A percentile compares a stretch with the other conserved stretches of the same genome.
These are phyloP conservation scores for Toxonevra muliebris DNA, from an alignment of 2,888 invertebrate genomes.

Conservation along the genomic window DNA sequence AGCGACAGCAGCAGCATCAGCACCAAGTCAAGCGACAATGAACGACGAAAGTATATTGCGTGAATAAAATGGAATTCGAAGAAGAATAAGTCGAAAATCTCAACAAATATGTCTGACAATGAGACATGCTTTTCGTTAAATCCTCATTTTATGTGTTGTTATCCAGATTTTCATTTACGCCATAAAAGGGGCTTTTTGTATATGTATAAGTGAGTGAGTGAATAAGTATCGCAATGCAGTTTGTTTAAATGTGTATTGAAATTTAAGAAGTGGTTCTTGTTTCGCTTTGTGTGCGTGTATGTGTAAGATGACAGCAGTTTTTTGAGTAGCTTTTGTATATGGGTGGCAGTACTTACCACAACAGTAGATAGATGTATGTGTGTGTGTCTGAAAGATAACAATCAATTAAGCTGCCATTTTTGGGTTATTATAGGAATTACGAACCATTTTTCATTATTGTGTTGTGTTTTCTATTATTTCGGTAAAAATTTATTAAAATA, in stretches of 20 bases:
- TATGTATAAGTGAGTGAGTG: constrained; percentile 41
- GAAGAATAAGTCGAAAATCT: constrained; percentile 41
- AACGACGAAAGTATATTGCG: no score
- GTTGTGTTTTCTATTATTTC: background rate
- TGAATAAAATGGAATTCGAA: background rate
- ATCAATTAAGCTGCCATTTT: background rate
- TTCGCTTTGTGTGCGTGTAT: background rate
- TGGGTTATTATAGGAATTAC: no score
- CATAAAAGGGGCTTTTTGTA: constrained; percentile 38
- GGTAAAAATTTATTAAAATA: background rate
- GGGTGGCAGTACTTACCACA: no score
- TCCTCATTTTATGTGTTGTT: constrained; percentile 25
- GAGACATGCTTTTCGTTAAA: constrained; percentile 40
- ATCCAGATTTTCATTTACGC: constrained; percentile 29
- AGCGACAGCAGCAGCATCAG: no score
- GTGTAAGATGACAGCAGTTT: background rate
- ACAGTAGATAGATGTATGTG: background rate
- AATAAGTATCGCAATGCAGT: background rate
- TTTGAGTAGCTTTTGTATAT: no score
- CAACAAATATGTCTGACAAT: constrained; percentile 47
- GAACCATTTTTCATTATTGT: background rate
- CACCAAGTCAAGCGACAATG: no score
- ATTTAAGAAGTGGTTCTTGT: no score
- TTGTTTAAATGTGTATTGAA: no score
- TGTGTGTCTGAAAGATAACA: no score